Evolutionary conservation across 2,888 invertebrate genomes (phyloP), one percentile per base, ranked within the genome.

Genomic region (Acanthosepion pharaonis): DNA sequence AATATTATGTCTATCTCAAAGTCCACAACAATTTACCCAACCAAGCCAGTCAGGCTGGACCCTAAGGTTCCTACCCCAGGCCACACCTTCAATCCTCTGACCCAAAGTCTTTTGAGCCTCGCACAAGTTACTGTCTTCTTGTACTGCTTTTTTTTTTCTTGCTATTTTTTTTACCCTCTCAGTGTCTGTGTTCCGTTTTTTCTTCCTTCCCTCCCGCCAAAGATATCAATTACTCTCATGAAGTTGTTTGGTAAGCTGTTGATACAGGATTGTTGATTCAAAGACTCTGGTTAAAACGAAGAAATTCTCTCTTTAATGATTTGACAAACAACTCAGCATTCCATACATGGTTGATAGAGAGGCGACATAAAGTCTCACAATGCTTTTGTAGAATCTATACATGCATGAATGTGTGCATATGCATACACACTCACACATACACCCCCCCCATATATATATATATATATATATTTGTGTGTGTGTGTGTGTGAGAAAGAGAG

Each of bases 211-310:
- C 20, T 59, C 23, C 15, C 23, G 11, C 18, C 25, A 6, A 64
- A 64, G 64, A 64, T 64, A 64, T 64, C 64, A 64, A 23, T 8
- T 64, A 23, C 64, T 64, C 64, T 64, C 23, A 23, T 64, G 25
- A 23, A 28, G 25, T 64, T 64, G 64, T 64, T 64, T 23, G 25
- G 64, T 64, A 64, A 64, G 64, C 64, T 64, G 64, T 64, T 64
- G 64, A 64, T 64, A 64, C 64, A 64, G 64, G 64, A 64, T 64
- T 64, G 64, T 64, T 64, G 64, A 64, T 64, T 64, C 64, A 64
- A 25, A 28, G 64, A 64, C 6, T 64, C 64, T 64, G 64, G 25
- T 64, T 64, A 64, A 64, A 25, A 64, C 25, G 64, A 64, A 64
- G 64, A 64, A 8, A 25, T 64, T 64, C 64, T 23, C 28, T 64